These are phyloP conservation scores for Mechanitis mazaeus DNA, from an alignment of 2,888 invertebrate genomes.

Conservation along the genomic window DNA sequence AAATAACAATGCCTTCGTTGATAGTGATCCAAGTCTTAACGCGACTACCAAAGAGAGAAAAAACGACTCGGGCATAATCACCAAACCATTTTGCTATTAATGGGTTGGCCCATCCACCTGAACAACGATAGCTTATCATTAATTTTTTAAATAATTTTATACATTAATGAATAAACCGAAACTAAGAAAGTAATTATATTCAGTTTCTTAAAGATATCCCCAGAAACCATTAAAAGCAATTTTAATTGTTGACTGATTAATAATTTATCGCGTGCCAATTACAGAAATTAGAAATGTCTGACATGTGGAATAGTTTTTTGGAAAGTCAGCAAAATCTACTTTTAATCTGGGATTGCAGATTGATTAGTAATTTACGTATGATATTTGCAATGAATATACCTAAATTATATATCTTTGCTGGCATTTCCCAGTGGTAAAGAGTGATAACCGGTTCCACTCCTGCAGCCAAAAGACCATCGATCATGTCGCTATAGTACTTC, in stretches of 20 bases:
- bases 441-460: slow-evolving; percentile 75
- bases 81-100: slow-evolving; percentile 76
- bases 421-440: slow-evolving; percentile 67
- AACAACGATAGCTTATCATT: slow-evolving; percentile 8
- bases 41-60: slow-evolving; percentile 75
- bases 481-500: slow-evolving; percentile 72
- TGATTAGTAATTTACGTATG: too few relatives aligned
- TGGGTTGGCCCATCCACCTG: slow-evolving; percentile 81
- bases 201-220: too few relatives aligned
- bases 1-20: slow-evolving; percentile 78
- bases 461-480: slow-evolving; percentile 65
- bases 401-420: slow-evolving; percentile 52
- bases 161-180: too few relatives aligned
- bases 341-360: too few relatives aligned
- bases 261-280: too few relatives aligned
- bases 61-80: slow-evolving; percentile 77
- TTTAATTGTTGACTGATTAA: too few relatives aligned
- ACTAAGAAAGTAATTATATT: too few relatives aligned
- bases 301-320: too few relatives aligned
- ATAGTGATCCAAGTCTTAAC: slow-evolving; percentile 83
- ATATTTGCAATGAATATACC: slow-evolving; percentile 34
- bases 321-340: too few relatives aligned
- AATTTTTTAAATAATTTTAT: too few relatives aligned
- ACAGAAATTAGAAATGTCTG: too few relatives aligned
- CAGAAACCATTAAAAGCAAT: too few relatives aligned